A percentile compares a stretch with the other conserved stretches of the same genome.
phyloP scores from a whole-genome alignment of 1,140 invertebrate species.

The Mesaphorura yosii region DNA sequence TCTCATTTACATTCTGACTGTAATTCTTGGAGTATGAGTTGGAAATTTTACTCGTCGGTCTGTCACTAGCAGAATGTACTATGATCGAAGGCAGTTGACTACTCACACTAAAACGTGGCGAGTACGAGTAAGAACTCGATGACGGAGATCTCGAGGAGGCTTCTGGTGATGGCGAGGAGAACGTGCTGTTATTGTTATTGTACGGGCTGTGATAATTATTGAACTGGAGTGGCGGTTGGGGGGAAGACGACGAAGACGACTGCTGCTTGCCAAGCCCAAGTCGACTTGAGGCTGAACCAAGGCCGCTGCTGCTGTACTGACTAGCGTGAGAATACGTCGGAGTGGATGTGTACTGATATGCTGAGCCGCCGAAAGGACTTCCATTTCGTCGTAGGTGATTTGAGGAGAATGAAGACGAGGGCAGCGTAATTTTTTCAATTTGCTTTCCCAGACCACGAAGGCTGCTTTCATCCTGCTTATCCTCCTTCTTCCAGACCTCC shows the following conservation, averaged over 20 bases:
- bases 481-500: slow-evolving; percentile 51
- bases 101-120: not conserved
- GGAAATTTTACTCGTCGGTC: too few species aligned
- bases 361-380: too few species aligned
- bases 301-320: too few species aligned
- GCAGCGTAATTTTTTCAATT: slow-evolving; percentile 11
- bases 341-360: too few species aligned
- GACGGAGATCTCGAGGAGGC: not conserved
- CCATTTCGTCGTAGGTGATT: too few species aligned
- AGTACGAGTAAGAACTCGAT: not conserved
- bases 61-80: too few species aligned
- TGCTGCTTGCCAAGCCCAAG: not conserved
- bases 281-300: too few species aligned
- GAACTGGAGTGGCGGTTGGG: not conserved
- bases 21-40: not conserved
- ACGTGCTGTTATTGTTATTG: too few species aligned
- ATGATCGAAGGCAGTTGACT: too few species aligned
- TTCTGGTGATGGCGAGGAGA: not conserved
- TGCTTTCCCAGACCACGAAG: slow-evolving; percentile 4
- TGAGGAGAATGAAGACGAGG: not conserved
- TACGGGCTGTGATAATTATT: too few species aligned
- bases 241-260: not conserved
- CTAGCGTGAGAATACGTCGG: too few species aligned
- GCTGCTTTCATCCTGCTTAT: not conserved
- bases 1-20: not conserved